Evolutionary conservation across 2,888 invertebrate species (phyloP), one percentile per base, ranked within the genome.

Genomic region (Caenorhabditis sinica): DNA sequence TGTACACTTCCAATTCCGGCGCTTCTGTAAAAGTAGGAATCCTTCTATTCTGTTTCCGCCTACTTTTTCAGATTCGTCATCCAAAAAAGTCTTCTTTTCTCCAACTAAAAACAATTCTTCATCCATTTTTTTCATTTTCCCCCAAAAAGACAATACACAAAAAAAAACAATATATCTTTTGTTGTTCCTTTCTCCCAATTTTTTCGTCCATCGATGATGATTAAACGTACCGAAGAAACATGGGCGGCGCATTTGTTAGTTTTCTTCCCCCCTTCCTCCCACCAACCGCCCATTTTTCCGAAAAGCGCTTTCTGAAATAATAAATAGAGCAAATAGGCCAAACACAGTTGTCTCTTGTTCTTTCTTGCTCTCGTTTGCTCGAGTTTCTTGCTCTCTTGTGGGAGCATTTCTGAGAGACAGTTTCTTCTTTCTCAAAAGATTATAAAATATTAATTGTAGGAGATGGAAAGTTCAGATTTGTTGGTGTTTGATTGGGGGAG

Each of bases 281-380:
- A n/a, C 5, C 53, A 17, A 28, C 68, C 53, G 30, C 51, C 45
- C 63, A 63, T 43, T 40, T 25, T 63, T 68, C 53, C 68, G 68
- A 68, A 56, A 53, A 56, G 56, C 63, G 49, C 51, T 79, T 79
- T 72, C 69, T 72, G 72, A 79, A 79, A 79, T 79, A 79, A 79
- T 79, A 79, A 79, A 79, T 79, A 79, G 79, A 79, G 65, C 71
- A 71, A 79, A 79, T 72, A 79, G 30, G 61, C 75, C 43, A 43
- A 2, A 40, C 11, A 40, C 4, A 49, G 49, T 17, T 23, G 23
- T 53, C 11, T 53, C 15, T 25, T 56, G 25, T 56, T 17, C 25
- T 23, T 20, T n/a, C n/a, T n/a, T 49, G 49, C 49, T 49, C 49
- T 69, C 51, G n/a, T 45, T 56, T 28, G 40, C 40, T 40, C 40